Conservation (phyloP, 2,113 vertebrate genomes). For the cattle (Bos taurus) region ARS-UCD2.0 NC_037357.1:120469001-120469500, state of each 20-base stretch:
- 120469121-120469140: not conserved
- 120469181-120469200: not conserved
- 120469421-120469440: too few relatives aligned
- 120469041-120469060: not conserved
- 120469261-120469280: not conserved
- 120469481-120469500: too few relatives aligned
- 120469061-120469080: not conserved
- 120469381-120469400: not conserved
- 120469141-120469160: not conserved
- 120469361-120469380: not conserved
- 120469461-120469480: too few relatives aligned
- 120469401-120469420: too few relatives aligned
- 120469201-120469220: not conserved
- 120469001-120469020: not conserved
- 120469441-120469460: too few relatives aligned
- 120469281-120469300: not conserved
- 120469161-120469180: not conserved
- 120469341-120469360: not conserved
- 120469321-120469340: not conserved
- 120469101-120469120: not conserved
- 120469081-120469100: not conserved
- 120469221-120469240: not conserved
- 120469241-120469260: not conserved
- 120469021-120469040: not conserved
- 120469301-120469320: not conserved